A percentile compares a stretch with the other conserved stretches of the same genome.
phyloP scores from a whole-genome alignment of 2,113 vertebrate genomes.

The Tetrax tetrax region DNA sequence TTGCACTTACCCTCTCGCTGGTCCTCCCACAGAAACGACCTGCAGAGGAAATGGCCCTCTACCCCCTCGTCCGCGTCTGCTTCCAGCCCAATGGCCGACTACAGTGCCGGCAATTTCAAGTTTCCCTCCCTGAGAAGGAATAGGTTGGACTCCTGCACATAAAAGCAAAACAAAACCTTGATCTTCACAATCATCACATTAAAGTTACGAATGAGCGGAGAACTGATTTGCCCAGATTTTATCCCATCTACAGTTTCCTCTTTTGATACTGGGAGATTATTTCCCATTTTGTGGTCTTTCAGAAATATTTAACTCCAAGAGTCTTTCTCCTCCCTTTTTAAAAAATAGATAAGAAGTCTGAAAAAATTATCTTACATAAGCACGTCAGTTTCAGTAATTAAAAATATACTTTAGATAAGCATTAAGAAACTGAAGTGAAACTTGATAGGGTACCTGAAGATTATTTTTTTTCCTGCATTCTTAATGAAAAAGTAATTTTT shows the following conservation, averaged over 20 bases:
- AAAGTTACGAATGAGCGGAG: background rate
- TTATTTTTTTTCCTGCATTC: background rate
- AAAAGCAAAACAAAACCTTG: constrained; percentile 59
- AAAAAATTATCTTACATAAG: background rate
- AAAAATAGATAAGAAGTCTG: background rate
- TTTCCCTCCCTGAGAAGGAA: constrained; percentile 93
- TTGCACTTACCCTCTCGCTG: constrained; percentile 85
- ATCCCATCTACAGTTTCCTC: background rate
- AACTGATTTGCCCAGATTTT: background rate
- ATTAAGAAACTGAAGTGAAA: background rate
- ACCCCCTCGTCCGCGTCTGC: constrained; percentile 85
- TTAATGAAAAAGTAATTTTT: background rate
- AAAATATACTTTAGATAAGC: background rate
- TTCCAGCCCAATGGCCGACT: constrained; percentile 94
- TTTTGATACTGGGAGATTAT: background rate
- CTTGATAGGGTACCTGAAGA: background rate
- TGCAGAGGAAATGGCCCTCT: constrained; percentile 89
- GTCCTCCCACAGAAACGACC: constrained; percentile 93
- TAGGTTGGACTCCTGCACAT: constrained; percentile 85
- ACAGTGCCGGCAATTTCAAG: constrained; percentile 97
- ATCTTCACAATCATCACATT: constrained; percentile 38
- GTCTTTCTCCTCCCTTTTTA: background rate
- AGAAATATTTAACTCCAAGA: background rate
- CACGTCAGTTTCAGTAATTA: background rate
- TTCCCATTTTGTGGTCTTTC: background rate